Conservation (phyloP, 1,140 invertebrate species). For the Thrips palmi region DNA sequence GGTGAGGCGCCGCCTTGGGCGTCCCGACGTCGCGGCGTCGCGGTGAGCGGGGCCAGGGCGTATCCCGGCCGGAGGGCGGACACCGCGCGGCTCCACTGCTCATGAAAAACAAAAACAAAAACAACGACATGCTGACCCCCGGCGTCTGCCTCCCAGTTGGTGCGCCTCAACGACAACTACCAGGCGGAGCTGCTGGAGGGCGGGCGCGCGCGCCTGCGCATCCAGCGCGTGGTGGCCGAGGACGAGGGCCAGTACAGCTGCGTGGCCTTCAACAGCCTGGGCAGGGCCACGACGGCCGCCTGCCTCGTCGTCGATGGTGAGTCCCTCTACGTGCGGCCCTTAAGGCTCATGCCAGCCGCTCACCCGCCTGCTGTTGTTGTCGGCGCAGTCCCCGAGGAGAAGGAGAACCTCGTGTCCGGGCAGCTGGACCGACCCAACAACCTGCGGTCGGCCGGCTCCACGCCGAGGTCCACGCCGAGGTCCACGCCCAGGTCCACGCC, state of each 20-base stretch:
- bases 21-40: too few species aligned
- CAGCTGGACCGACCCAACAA: slow-evolving; percentile 42
- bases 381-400: slow-evolving; percentile 66
- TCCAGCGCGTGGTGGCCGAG: slow-evolving; percentile 60
- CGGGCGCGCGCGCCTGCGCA: slow-evolving; percentile 43
- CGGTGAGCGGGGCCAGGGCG: too few species aligned
- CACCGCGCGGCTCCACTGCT: too few species aligned
- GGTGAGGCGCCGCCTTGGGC: too few species aligned
- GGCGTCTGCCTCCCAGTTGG: slow-evolving; percentile 30
- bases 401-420: slow-evolving; percentile 49
- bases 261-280: slow-evolving; percentile 58
- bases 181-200: slow-evolving; percentile 41
- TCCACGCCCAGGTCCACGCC: slow-evolving; percentile 41
- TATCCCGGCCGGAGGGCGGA: too few species aligned
- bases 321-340: slow-evolving; percentile 13
- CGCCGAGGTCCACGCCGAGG: slow-evolving; percentile 50
- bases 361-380: slow-evolving; percentile 12
- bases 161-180: slow-evolving; percentile 48
- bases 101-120: too few species aligned
- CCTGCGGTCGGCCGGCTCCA: slow-evolving; percentile 43
- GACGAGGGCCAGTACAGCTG: slow-evolving; percentile 82
- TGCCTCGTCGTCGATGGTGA: slow-evolving; percentile 65
- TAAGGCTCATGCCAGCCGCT: not conserved
- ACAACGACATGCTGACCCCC: too few species aligned
- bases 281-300: slow-evolving; percentile 56